Conservation (phyloP, 2,888 invertebrate species). For the Tiliacea aurago region DNA sequence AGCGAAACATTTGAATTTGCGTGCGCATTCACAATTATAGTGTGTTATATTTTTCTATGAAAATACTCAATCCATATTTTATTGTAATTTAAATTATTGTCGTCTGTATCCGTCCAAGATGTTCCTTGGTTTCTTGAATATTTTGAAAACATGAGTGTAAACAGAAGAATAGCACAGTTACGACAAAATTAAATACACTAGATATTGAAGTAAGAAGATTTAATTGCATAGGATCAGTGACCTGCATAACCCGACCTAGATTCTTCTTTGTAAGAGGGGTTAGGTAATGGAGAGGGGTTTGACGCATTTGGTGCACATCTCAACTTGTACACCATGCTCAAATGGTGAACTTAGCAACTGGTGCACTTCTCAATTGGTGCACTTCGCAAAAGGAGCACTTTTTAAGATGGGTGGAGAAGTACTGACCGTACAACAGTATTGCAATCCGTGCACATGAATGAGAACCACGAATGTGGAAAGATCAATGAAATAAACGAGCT, state of each 20-base stretch:
- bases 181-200: background rate
- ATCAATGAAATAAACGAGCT: constrained; percentile 8
- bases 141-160: background rate
- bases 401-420: too few relatives aligned
- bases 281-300: too few relatives aligned
- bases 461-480: background rate
- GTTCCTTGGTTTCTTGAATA: background rate
- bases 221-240: background rate
- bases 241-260: too few relatives aligned
- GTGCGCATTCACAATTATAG: background rate
- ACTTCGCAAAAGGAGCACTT: too few relatives aligned
- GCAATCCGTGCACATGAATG: background rate
- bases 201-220: background rate
- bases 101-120: background rate
- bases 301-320: too few relatives aligned
- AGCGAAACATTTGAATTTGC: constrained; percentile 16
- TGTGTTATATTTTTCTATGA: background rate
- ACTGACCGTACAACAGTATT: background rate
- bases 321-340: too few relatives aligned
- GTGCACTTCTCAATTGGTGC: too few relatives aligned
- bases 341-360: too few relatives aligned
- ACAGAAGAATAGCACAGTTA: background rate
- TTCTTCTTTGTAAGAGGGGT: too few relatives aligned
- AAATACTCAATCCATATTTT: background rate
- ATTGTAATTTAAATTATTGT: background rate